These are phyloP conservation scores for Pyrocoelia pectoralis DNA, from an alignment of 2,888 invertebrate species.

Conservation along the genomic window DNA sequence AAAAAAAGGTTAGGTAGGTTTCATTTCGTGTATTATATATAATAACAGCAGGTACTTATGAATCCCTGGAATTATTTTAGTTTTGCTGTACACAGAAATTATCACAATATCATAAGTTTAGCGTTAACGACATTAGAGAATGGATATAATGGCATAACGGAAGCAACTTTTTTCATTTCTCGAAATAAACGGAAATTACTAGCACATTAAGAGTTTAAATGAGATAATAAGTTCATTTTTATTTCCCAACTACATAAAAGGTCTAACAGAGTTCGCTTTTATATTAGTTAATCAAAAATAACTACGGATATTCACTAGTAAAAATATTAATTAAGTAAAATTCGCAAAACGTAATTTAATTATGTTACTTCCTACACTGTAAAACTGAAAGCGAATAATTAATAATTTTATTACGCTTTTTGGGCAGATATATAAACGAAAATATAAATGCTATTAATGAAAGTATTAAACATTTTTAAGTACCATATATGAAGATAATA, in stretches of 20 bases:
- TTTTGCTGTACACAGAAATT: too few species aligned
- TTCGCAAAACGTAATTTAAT: neutral
- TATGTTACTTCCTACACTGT: neutral
- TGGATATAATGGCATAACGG: neutral
- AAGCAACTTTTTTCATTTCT: constrained; percentile 1
- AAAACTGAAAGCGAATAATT: neutral
- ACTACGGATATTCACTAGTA: neutral
- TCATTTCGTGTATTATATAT: too few species aligned
- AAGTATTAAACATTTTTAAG: neutral
- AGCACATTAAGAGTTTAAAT: neutral
- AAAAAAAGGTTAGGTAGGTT: too few species aligned
- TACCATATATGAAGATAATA: neutral
- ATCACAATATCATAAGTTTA: neutral
- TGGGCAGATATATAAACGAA: neutral
- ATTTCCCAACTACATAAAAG: neutral
- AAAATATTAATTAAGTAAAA: neutral
- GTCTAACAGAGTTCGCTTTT: neutral
- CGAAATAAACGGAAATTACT: constrained; percentile 1
- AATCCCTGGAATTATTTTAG: too few species aligned
- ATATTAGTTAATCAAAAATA: neutral
- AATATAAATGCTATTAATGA: neutral
- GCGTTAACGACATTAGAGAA: neutral
- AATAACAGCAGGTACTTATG: too few species aligned
- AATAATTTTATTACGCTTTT: neutral
- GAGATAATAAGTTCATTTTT: constrained; percentile 1